phyloP scores from a whole-genome alignment of 2,888 invertebrate genomes.

The Eupithecia pulchellata region DNA sequence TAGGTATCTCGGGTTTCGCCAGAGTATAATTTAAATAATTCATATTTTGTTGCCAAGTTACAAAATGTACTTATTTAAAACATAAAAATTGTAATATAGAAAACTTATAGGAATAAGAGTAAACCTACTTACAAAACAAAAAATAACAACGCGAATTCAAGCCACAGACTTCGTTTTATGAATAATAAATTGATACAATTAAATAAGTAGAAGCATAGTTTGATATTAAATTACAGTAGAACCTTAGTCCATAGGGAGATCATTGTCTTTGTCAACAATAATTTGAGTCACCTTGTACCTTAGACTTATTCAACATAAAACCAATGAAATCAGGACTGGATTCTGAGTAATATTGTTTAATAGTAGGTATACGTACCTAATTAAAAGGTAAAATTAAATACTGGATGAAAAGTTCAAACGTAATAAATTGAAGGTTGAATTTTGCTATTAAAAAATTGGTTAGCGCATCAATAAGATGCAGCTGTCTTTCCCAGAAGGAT shows the following conservation, averaged over 20 bases:
- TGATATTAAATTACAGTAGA: no score
- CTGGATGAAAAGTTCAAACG: no score
- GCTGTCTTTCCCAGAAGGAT: no score
- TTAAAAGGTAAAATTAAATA: no score
- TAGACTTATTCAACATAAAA: background rate
- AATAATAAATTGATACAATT: constrained; percentile 37
- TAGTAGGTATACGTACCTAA: no score
- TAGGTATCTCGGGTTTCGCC: no score
- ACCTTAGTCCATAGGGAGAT: constrained; percentile 42
- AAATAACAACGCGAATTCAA: background rate
- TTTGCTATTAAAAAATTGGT: no score
- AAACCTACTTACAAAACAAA: background rate
- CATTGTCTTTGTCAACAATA: constrained; percentile 42
- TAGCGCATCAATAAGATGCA: no score
- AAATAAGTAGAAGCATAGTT: constrained; percentile 24
- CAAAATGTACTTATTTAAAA: background rate
- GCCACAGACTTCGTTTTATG: constrained; percentile 24
- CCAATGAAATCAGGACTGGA: background rate
- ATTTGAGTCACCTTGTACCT: constrained; percentile 37
- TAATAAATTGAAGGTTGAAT: no score
- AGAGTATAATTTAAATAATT: no score
- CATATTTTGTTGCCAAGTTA: background rate
- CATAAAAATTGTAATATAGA: background rate
- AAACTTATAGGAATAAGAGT: background rate
- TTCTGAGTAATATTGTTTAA: background rate